phyloP scores from a whole-genome alignment of 1,140 invertebrate genomes.

The Rhyzopertha dominica region DNA sequence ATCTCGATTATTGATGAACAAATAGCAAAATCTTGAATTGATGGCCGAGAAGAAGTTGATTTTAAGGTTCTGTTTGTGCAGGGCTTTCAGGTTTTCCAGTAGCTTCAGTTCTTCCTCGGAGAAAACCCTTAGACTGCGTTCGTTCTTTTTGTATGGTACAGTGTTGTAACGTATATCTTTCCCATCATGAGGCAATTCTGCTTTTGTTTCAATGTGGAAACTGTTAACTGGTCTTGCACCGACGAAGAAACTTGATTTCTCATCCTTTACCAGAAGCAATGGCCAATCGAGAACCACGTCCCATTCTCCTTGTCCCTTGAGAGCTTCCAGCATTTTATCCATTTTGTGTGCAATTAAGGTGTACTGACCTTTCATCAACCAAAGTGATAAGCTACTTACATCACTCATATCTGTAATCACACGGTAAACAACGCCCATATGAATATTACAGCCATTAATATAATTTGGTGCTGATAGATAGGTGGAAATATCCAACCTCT shows the following conservation, averaged over 20 bases:
- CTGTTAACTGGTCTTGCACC: neutral
- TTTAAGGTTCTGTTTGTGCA: no score
- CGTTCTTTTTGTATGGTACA: neutral
- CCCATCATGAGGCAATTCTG: neutral
- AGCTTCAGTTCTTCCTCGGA: constrained; percentile 1
- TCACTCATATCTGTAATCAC: no score
- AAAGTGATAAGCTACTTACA: no score
- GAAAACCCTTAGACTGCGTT: constrained; percentile 5
- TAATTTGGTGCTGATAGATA: constrained; percentile 2
- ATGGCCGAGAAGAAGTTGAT: neutral
- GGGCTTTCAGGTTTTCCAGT: neutral
- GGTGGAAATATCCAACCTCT: constrained; percentile 1
- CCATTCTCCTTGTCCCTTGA: neutral
- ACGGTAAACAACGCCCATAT: no score
- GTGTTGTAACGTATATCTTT: neutral
- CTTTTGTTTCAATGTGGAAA: neutral
- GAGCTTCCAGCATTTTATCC: neutral
- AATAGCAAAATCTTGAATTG: no score
- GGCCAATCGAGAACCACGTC: neutral
- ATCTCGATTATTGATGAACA: no score
- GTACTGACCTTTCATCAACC: no score
- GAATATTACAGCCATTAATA: no score
- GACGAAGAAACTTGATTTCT: neutral
- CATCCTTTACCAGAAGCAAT: neutral
- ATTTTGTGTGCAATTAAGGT: no score